phyloP scores from a whole-genome alignment of 2,888 invertebrate species.

The Craniophora ligustri region DNA sequence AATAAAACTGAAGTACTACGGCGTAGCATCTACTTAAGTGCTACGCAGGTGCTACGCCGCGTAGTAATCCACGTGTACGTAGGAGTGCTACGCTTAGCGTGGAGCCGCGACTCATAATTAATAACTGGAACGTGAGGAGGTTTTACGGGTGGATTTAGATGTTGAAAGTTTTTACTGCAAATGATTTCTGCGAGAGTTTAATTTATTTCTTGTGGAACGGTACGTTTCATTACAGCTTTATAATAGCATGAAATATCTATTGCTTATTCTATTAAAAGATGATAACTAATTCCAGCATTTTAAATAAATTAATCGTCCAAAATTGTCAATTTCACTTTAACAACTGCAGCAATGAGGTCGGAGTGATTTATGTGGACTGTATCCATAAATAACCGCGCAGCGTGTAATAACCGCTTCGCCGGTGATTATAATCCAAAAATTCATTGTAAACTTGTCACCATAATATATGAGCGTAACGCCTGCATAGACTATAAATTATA shows the following conservation, averaged over 20 bases:
- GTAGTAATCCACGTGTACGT: constrained; percentile 33
- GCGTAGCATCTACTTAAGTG: constrained; percentile 17
- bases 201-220: neutral
- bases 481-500: neutral
- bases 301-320: neutral
- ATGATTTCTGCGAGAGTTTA: neutral
- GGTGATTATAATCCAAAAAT: constrained; percentile 26
- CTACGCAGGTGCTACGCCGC: constrained; percentile 47
- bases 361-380: constrained; percentile 10
- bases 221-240: too few relatives aligned
- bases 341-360: constrained; percentile 1
- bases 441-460: constrained; percentile 9
- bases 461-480: neutral
- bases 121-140: constrained; percentile 11
- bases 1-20: neutral
- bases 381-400: constrained; percentile 35
- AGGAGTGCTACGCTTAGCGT: constrained; percentile 21
- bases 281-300: neutral
- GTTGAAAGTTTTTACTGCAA: neutral
- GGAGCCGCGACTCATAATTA: constrained; percentile 25
- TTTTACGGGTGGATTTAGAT: neutral
- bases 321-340: neutral
- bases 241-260: neutral
- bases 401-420: constrained; percentile 5
- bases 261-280: neutral